These are phyloP conservation scores for Polyommatus icarus DNA, from an alignment of 2,888 invertebrate species.

Conservation along the genomic window DNA sequence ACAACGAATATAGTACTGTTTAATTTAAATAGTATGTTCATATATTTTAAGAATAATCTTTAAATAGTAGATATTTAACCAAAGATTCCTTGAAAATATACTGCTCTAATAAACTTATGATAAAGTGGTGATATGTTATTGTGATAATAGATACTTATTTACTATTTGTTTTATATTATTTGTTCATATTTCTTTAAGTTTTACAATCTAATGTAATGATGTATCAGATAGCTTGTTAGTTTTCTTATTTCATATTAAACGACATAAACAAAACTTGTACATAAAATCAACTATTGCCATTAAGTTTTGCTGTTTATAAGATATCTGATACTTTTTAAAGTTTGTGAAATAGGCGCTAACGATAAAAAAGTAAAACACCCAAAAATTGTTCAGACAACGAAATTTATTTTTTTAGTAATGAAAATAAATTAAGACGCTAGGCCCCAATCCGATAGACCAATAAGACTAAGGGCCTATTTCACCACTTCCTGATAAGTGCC, in stretches of 20 bases:
- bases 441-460: background rate
- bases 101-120: background rate
- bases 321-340: too few species aligned
- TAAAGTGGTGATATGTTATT: constrained; percentile 14
- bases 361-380: background rate
- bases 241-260: too few species aligned
- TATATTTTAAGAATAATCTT: background rate
- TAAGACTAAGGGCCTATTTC: too few species aligned
- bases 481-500: too few species aligned
- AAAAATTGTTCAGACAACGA: background rate
- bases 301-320: too few species aligned
- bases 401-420: background rate
- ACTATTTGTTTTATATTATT: constrained; percentile 1
- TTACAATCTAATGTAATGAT: background rate
- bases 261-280: background rate
- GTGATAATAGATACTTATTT: constrained; percentile 28
- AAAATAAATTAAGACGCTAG: background rate
- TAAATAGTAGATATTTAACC: background rate
- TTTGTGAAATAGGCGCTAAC: background rate
- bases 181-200: background rate
- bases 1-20: background rate
- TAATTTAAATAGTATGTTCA: background rate
- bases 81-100: constrained; percentile 6
- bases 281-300: background rate
- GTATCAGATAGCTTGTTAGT: background rate